Percentiles rank a stretch among this genome's conserved stretches.
These are phyloP conservation scores for Vulpes vulpes DNA, from an alignment of 2,113 vertebrate genomes.

Conservation along the genomic window DNA sequence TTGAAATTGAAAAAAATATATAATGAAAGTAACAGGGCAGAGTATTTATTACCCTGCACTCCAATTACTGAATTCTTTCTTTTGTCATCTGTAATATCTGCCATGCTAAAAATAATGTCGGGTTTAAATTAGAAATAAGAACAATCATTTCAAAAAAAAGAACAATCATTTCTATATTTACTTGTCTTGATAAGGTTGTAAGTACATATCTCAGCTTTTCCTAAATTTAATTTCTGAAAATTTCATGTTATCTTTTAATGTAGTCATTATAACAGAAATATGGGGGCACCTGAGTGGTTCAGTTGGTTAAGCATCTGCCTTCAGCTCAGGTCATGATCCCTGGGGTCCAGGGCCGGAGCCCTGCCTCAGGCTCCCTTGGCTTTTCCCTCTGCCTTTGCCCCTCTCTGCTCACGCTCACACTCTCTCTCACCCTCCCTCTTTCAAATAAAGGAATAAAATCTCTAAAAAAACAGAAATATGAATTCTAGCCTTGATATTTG, in stretches of 20 bases:
- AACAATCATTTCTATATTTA: not conserved
- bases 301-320: not conserved
- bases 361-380: too few relatives aligned
- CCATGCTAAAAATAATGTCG: not conserved
- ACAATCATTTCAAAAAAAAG: not conserved
- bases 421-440: not conserved
- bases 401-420: not conserved
- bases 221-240: conserved; percentile 43
- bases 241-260: not conserved
- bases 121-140: conserved; percentile 34
- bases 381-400: not conserved
- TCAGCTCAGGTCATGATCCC: not conserved
- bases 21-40: not conserved
- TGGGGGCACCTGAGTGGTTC: not conserved
- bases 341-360: not conserved
- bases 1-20: not conserved
- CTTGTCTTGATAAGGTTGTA: not conserved
- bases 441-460: not conserved
- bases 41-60: not conserved
- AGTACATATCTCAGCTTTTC: not conserved
- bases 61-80: not conserved
- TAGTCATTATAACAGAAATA: not conserved
- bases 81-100: not conserved
- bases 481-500: not conserved
- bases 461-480: not conserved